Percentiles rank a stretch among this genome's conserved stretches.
These are phyloP conservation scores for Aix galericulata DNA, from an alignment of 2,113 vertebrate genomes.

Conservation along the genomic window DNA sequence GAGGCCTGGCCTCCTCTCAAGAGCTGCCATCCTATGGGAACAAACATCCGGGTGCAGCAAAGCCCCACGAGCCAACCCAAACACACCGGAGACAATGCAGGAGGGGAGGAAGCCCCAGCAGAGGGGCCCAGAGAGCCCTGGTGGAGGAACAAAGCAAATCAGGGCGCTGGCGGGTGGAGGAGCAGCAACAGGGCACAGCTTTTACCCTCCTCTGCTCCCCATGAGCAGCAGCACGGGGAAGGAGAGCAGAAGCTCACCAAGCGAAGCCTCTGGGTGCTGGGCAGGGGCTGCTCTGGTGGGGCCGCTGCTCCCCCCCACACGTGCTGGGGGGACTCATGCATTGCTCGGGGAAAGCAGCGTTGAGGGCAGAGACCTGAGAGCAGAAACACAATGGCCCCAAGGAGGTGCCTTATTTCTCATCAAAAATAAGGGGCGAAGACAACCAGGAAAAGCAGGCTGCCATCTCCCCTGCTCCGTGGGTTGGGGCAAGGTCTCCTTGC, in stretches of 20 bases:
- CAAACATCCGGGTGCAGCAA: accelerated
- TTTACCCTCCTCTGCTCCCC: background rate
- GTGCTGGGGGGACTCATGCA: too few species aligned
- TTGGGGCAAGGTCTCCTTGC: background rate
- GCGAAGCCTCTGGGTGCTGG: accelerated
- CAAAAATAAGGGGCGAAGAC: background rate
- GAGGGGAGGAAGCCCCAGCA: background rate
- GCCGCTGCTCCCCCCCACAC: background rate
- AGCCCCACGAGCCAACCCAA: accelerated
- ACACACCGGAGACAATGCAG: accelerated
- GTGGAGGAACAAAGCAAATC: background rate
- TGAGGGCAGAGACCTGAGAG: accelerated
- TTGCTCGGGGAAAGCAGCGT: background rate
- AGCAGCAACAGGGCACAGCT: background rate
- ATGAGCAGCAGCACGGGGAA: background rate
- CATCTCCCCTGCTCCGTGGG: background rate
- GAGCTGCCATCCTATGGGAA: background rate
- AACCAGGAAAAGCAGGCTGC: background rate
- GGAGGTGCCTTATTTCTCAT: accelerated
- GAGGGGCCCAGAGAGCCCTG: background rate
- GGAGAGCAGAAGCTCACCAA: accelerated
- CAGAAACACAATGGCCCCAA: accelerated
- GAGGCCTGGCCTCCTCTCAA: background rate
- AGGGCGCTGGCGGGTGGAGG: background rate
- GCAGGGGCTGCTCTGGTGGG: background rate